phyloP scores from a whole-genome alignment of 2,888 invertebrate species.

The Oxycera nigricornis region DNA sequence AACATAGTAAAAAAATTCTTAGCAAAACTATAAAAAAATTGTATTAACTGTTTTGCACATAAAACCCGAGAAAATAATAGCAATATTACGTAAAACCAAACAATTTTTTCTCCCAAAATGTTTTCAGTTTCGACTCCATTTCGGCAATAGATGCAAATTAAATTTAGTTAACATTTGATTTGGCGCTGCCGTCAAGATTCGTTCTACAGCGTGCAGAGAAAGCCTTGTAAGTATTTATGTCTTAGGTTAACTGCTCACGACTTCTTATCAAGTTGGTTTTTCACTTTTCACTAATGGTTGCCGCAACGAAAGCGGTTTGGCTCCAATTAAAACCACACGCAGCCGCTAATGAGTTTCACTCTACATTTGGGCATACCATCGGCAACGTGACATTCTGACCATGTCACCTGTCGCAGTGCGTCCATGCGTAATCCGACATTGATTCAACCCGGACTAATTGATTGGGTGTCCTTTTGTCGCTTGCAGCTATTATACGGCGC shows the following conservation, averaged over 20 bases:
- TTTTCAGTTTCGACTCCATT: no score
- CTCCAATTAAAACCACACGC: constrained; percentile 5
- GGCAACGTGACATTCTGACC: not conserved
- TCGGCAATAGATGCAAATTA: no score
- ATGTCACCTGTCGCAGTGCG: not conserved
- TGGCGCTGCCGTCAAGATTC: not conserved
- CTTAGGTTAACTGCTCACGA: not conserved
- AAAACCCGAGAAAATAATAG: no score
- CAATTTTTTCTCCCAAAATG: no score
- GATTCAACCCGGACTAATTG: not conserved
- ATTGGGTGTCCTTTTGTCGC: not conserved
- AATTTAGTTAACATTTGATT: not conserved
- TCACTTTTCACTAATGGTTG: constrained; percentile 19
- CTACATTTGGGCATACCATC: constrained; percentile 13
- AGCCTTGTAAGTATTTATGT: not conserved
- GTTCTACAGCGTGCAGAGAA: not conserved
- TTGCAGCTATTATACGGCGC: not conserved
- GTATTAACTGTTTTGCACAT: no score
- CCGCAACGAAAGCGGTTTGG: constrained; percentile 10
- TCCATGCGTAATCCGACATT: not conserved
- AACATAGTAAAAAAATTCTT: no score
- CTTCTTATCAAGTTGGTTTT: not conserved
- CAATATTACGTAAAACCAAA: no score
- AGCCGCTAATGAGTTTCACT: constrained; percentile 12
- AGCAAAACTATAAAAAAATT: no score